Base-by-base conservation (phyloP, 2,113 vertebrate species). In the Dasypus novemcinctus region DNA sequence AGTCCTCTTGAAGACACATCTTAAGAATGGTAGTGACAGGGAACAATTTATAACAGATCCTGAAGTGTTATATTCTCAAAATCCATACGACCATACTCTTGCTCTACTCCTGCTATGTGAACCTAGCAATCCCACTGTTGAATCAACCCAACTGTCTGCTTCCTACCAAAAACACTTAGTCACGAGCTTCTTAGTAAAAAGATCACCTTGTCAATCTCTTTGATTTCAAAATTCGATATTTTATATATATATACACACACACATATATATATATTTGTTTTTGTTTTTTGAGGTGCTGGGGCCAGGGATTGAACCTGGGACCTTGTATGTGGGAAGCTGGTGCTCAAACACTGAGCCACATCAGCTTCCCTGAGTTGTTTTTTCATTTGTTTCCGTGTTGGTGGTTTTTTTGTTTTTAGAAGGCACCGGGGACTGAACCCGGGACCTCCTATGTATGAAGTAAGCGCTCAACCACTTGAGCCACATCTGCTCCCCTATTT, bases 1-100 rank as follows among this genome's bases (percentile, higher is more conserved):
- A n/a, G n/a, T 46, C 87, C 68, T 90, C 90, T 54, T 76, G 41
- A 96, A 83, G 71, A 90, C 76, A 90, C 4, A 82, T 10, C 38
- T 71, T 76, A 75, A 69, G 33, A 93, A 93, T 9, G 9, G 57
- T 66, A 90, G 29, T 33, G 23, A 72, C 80, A 72, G 43, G 36
- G 5, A 72, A 52, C 2, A 61, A 49, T 52, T 61, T 1, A 2
- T 83, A 93, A 71, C 1, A 63, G 52, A 90, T 80, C 29, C 33
- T 69, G 9, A 89, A 79, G 36, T 31, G 18, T 0, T 68, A 4
- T 41, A 76, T 74, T 89, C 27, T 91, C 31, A 86, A 86, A 90
- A 69, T 9, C 64, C 25, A 64, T 33, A 84, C 18, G 8, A 52
- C 41, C 49, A 74, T 4, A 41, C 25, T 59, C 57, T 85, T 79